Evolutionary conservation across 2,113 vertebrate genomes (phyloP).

Genomic region (Apaloderma vittatum): DNA sequence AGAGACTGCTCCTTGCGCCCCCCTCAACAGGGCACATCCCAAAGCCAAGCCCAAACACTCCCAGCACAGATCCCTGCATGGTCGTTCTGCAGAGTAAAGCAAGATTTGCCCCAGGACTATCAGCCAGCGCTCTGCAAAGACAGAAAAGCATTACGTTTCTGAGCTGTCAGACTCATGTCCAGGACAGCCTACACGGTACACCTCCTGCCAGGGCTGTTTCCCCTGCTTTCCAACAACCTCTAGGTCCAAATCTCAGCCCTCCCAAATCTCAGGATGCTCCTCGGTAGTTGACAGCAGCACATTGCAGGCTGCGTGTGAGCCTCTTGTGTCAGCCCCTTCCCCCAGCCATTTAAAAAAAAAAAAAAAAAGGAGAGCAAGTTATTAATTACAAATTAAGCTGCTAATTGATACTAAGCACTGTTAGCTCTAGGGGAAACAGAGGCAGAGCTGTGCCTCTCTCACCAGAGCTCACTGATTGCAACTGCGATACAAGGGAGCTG

Average conservation of each 20-base stretch:
- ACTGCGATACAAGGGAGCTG: neutral
- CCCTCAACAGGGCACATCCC: neutral
- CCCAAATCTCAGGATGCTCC: neutral
- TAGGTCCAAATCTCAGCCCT: neutral
- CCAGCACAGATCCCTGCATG: neutral
- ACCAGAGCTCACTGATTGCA: neutral
- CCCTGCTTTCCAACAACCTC: neutral
- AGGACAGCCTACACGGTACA: neutral
- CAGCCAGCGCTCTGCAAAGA: neutral
- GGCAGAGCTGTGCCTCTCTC: neutral
- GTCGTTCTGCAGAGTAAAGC: neutral
- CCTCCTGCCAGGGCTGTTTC: neutral
- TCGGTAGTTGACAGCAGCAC: accelerated
- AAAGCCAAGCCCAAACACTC: neutral
- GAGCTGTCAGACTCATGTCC: neutral
- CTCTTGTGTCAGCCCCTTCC: neutral
- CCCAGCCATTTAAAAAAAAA: neutral
- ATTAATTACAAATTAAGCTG: constrained; percentile 39
- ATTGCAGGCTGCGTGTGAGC: accelerated
- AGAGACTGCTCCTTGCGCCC: neutral
- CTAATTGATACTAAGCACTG: neutral
- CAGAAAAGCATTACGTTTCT: neutral
- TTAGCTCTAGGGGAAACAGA: neutral
- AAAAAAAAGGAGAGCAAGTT: neutral
- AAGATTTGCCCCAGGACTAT: neutral